Evolutionary conservation across 2,888 invertebrate genomes (phyloP).

Genomic region (Pseudoips prasinana): DNA sequence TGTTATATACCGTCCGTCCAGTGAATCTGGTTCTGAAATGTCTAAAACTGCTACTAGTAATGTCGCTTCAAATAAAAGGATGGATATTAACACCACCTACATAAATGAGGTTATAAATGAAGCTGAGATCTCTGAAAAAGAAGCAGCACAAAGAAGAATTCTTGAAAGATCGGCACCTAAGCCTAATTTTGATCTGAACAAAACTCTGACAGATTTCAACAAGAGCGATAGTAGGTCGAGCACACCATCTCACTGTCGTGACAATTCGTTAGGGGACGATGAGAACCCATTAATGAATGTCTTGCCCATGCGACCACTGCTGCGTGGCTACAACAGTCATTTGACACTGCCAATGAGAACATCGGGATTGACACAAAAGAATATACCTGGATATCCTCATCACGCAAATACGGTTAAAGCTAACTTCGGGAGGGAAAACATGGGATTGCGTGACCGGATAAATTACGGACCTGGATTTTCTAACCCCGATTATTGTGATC

Average conservation of each 20-base stretch:
- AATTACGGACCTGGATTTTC: slow-evolving; percentile 80
- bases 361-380: slow-evolving; percentile 72
- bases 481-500: slow-evolving; percentile 86
- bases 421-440: slow-evolving; percentile 75
- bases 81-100: slow-evolving; percentile 77
- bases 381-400: slow-evolving; percentile 72
- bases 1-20: slow-evolving; percentile 87
- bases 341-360: slow-evolving; percentile 87
- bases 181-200: slow-evolving; percentile 59
- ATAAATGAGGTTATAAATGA: slow-evolving; percentile 80
- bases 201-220: slow-evolving; percentile 58
- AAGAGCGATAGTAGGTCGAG: slow-evolving; percentile 66
- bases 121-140: slow-evolving; percentile 74
- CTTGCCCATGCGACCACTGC: slow-evolving; percentile 95
- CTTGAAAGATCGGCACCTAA: slow-evolving; percentile 49
- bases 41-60: slow-evolving; percentile 61
- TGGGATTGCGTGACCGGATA: slow-evolving; percentile 76
- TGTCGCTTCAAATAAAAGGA: slow-evolving; percentile 73
- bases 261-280: slow-evolving; percentile 83
- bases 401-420: slow-evolving; percentile 80
- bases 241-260: slow-evolving; percentile 76
- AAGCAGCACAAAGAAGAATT: slow-evolving; percentile 65
- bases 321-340: slow-evolving; percentile 90
- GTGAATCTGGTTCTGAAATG: slow-evolving; percentile 86
- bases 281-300: slow-evolving; percentile 89